Percentiles rank a stretch among this genome's conserved stretches.
phyloP scores from a whole-genome alignment of 2,888 invertebrate species.

The Lasioglossum figueresi region DNA sequence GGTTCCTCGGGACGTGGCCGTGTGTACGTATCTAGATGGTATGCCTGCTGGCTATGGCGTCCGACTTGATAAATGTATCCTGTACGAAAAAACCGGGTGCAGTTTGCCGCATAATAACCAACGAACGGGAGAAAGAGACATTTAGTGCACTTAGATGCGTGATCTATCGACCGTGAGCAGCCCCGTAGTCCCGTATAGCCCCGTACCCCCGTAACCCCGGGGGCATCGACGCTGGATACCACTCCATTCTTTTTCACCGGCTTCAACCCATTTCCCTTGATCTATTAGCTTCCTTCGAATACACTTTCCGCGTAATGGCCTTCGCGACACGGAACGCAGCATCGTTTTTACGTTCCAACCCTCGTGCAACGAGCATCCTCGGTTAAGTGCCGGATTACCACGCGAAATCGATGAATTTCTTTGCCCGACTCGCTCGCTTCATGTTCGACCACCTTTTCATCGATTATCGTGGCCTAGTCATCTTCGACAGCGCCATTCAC shows the following conservation, averaged over 20 bases:
- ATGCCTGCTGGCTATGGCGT: constrained; percentile 66
- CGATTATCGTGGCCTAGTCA: background rate
- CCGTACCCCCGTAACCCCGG: constrained; percentile 25
- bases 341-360: constrained; percentile 17
- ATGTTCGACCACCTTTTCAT: background rate
- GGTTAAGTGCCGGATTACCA: background rate
- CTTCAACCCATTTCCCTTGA: constrained; percentile 72
- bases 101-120: constrained; percentile 74
- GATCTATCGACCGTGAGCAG: constrained; percentile 73
- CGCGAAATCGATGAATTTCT: background rate
- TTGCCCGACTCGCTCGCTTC: background rate
- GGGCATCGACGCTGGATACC: constrained; percentile 68
- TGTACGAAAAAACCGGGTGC: constrained; percentile 58
- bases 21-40: constrained; percentile 34
- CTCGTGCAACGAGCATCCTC: background rate
- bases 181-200: constrained; percentile 14
- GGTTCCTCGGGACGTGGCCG: background rate
- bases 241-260: constrained; percentile 68
- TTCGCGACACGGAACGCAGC: constrained; percentile 31
- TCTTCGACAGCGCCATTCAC: background rate
- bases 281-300: constrained; percentile 70
- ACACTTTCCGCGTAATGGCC: constrained; percentile 55
- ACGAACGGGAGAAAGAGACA: constrained; percentile 72
- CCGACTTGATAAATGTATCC: constrained; percentile 68
- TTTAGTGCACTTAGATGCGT: constrained; percentile 77